Evolutionary conservation across 2,113 vertebrate species (phyloP), one percentile per base, ranked within the genome.

Genomic region (Chloebia gouldiae): DNA sequence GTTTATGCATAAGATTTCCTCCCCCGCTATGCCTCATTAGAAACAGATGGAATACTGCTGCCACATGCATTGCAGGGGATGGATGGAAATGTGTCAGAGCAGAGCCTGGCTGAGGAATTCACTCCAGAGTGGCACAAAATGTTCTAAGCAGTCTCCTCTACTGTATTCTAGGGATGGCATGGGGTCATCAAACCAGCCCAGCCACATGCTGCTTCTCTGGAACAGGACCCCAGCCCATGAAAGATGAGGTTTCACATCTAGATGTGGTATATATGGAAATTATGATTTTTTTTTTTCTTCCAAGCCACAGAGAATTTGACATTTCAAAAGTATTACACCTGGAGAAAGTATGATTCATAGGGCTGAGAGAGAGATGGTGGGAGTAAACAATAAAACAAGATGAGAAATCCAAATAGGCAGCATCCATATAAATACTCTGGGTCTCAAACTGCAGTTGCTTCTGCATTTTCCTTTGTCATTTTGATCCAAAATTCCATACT

Each of bases 1-100:
- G 80, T 86, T 93, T 88, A 70, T 83, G 61, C n/a, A 33, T 33
- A 73, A 90, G 82, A 70, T 94, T 92, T 92, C 91, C 82, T 93
- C 79, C 88, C 82, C 86, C 1, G 2, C 47, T 47, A 31, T 73
- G 92, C n/a, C 82, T 96, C 88, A 92, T 93, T 88, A 90, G 63
- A 82, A 94, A 75, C 92, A 94, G 92, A 95, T 66, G 47, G 90
- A 95, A 83, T 63, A 20, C 16, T 90, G 66, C 70, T 73, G 71
- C 82, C 70, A 71, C 25, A 86, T 20, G 64, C 51, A 69, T 83
- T 86, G 88, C 82, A 94, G 82, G 79, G 79, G 47, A 86, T 57
- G 59, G 88, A 94, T 85, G 80, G 92, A 93, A 87, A 76, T 4
- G 16, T 85, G 61, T 87, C 81, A 75, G 44, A n/a, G 45, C 44